Evolutionary conservation across 2,797 vertebrate species (phyloP).

Genomic region (Bufotes viridis): DNA sequence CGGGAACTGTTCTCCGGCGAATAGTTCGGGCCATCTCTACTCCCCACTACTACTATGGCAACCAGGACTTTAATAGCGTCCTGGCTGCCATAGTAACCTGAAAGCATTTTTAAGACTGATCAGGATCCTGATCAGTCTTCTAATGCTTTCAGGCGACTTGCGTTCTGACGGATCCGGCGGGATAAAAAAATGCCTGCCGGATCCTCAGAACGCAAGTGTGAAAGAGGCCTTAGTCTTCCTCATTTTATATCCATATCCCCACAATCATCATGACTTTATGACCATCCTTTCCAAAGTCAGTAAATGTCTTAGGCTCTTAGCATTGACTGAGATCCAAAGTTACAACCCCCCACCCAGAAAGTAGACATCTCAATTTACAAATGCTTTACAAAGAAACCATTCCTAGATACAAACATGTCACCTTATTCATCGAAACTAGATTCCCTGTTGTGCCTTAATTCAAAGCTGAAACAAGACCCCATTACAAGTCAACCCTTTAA

Average conservation of each 20-base stretch:
- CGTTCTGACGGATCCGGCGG: too few species aligned
- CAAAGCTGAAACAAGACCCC: constrained; percentile 3
- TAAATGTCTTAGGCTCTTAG: neutral
- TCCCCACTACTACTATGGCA: too few species aligned
- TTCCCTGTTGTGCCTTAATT: constrained; percentile 28
- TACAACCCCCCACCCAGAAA: neutral
- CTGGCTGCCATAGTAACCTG: too few species aligned
- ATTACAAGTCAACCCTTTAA: constrained; percentile 39
- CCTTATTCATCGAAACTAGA: constrained; percentile 3
- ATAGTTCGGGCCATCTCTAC: too few species aligned
- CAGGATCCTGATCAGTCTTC: too few species aligned
- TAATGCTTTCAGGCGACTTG: too few species aligned
- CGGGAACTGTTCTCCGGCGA: too few species aligned
- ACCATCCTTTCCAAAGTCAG: neutral
- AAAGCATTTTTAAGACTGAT: too few species aligned
- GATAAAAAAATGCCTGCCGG: too few species aligned
- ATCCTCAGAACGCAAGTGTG: too few species aligned
- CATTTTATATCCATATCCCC: neutral
- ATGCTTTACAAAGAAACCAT: neutral
- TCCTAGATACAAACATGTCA: neutral
- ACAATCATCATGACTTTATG: neutral
- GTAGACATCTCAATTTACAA: neutral
- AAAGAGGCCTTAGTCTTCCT: neutral
- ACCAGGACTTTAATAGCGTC: too few species aligned
- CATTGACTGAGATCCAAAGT: neutral